A percentile compares a stretch with the other conserved stretches of the same genome.
Conservation (phyloP, 2,888 invertebrate species). For the Cabera pusaria region DNA sequence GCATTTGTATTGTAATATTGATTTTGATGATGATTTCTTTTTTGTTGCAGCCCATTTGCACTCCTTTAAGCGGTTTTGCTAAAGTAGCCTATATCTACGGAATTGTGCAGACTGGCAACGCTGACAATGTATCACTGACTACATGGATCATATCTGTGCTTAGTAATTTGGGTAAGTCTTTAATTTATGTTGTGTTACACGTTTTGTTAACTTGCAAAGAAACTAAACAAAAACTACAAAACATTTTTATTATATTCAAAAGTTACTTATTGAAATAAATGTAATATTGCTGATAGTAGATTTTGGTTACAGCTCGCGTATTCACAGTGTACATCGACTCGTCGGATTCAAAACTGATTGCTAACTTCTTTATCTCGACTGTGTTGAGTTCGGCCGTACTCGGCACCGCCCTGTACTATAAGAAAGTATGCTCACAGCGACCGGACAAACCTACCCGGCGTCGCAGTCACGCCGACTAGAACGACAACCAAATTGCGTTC, state of each 20-base stretch:
- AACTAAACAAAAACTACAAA: too few relatives aligned
- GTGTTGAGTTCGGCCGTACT: slow-evolving; percentile 88
- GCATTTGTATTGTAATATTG: too few relatives aligned
- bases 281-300: too few relatives aligned
- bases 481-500: slow-evolving; percentile 41
- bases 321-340: slow-evolving; percentile 92
- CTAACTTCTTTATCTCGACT: slow-evolving; percentile 89
- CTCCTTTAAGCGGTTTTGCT: slow-evolving; percentile 92
- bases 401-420: slow-evolving; percentile 87
- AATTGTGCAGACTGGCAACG: slow-evolving; percentile 87
- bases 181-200: background rate
- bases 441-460: slow-evolving; percentile 25
- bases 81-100: slow-evolving; percentile 91
- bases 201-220: too few relatives aligned
- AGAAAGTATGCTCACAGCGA: slow-evolving; percentile 36
- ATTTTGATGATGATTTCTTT: too few relatives aligned
- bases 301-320: slow-evolving; percentile 89
- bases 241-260: too few relatives aligned
- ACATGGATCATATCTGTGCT: slow-evolving; percentile 93
- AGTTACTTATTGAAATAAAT: too few relatives aligned
- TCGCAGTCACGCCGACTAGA: slow-evolving; percentile 40
- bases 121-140: slow-evolving; percentile 89
- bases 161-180: slow-evolving; percentile 90
- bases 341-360: slow-evolving; percentile 87
- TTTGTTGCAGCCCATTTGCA: slow-evolving; percentile 85